phyloP scores from a whole-genome alignment of 37 sponge, comb jelly and placozoan species.

The Geodia barretti region DNA sequence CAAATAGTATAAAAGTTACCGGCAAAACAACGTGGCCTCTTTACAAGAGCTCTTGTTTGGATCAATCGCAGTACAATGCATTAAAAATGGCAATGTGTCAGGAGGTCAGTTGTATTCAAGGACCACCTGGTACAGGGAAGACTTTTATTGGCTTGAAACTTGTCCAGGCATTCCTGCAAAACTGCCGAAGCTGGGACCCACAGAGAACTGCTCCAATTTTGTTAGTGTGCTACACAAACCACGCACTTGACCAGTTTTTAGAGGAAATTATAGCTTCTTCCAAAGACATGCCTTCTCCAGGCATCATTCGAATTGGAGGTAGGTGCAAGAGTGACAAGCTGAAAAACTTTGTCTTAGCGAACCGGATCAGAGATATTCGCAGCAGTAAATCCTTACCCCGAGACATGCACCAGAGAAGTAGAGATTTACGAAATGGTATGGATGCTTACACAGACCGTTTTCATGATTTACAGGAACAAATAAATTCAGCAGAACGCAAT shows the following conservation, averaged over 20 bases:
- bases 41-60: conserved; percentile 29
- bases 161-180: conserved; percentile 59
- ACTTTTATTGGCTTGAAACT: conserved; percentile 88
- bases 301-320: conserved; percentile 88
- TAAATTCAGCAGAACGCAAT: not conserved
- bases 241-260: conserved; percentile 95
- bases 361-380: not conserved
- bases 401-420: not conserved
- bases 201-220: conserved; percentile 68
- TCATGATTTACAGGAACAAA: not conserved
- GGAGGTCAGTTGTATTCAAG: conserved; percentile 86
- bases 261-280: conserved; percentile 36
- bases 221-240: conserved; percentile 94
- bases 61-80: conserved; percentile 72
- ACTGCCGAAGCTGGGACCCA: conserved; percentile 59
- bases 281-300: conserved; percentile 27
- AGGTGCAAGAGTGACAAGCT: conserved; percentile 77
- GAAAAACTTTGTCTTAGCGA: conserved; percentile 38
- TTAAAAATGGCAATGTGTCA: conserved; percentile 68
- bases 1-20: conserved; percentile 15
- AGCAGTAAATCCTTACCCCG: conserved; percentile 4
- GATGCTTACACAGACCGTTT: not conserved
- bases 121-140: conserved; percentile 97
- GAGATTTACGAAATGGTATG: not conserved
- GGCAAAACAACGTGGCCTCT: conserved; percentile 45